Conservation (phyloP, 2,113 vertebrate genomes). For the Dicerorhinus sumatrensis region DNA sequence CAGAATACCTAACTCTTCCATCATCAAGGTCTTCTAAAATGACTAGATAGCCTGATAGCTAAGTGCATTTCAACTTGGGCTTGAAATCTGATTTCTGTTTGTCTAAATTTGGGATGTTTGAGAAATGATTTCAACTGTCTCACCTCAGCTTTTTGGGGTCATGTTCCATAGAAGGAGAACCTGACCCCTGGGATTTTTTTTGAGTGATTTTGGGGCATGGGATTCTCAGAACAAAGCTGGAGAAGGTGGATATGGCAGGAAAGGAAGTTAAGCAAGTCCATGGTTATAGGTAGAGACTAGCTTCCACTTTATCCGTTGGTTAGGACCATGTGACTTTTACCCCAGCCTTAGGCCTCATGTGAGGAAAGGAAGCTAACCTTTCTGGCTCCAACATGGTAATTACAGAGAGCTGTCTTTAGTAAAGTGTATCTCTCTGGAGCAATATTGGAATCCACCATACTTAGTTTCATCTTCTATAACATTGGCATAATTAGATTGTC, state of each 20-base stretch:
- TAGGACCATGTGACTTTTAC: neutral
- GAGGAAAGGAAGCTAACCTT: neutral
- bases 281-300: neutral
- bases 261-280: neutral
- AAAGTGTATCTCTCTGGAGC: neutral
- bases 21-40: neutral
- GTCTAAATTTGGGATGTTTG: neutral
- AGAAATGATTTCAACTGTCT: neutral
- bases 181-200: neutral
- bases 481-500: neutral
- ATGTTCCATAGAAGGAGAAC: neutral
- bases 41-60: neutral
- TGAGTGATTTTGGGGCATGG: too few species aligned
- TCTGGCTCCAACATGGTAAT: neutral
- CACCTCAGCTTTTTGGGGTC: neutral
- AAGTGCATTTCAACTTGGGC: neutral
- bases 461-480: neutral
- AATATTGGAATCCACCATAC: neutral
- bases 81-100: neutral
- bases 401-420: neutral
- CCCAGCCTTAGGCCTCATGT: neutral
- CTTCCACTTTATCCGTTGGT: neutral
- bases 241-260: neutral
- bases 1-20: too few species aligned
- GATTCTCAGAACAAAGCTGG: too few species aligned